Percentiles rank a stretch among this genome's conserved stretches.
Conservation (phyloP, 2,888 invertebrate species). For the Liposcelis brunnea region DNA sequence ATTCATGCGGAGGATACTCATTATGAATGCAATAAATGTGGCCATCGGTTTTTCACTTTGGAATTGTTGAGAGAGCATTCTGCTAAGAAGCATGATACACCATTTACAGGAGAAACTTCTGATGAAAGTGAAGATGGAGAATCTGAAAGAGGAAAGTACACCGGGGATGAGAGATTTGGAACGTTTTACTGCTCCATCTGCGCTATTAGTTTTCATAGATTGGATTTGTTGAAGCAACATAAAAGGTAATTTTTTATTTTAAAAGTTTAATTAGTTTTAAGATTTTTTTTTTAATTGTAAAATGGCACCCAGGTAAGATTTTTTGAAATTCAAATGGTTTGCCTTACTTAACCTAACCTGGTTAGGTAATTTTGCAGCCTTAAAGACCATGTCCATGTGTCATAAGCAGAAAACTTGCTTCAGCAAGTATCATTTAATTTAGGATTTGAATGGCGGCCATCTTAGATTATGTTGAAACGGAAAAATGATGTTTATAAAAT, state of each 20-base stretch:
- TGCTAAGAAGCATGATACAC: slow-evolving; percentile 35
- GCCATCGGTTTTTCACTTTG: slow-evolving; percentile 64
- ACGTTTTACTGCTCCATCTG: slow-evolving; percentile 45
- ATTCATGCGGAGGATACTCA: slow-evolving; percentile 67
- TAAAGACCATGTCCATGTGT: not conserved
- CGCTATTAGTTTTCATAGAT: slow-evolving; percentile 60
- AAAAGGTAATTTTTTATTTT: slow-evolving; percentile 28
- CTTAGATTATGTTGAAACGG: too few relatives aligned
- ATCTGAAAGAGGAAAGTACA: slow-evolving; percentile 33
- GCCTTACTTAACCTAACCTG: not conserved
- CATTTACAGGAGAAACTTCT: slow-evolving; percentile 22
- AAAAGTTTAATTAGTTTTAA: not conserved
- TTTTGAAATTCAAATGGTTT: not conserved
- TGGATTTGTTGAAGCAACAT: slow-evolving; percentile 56
- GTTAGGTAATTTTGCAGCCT: not conserved
- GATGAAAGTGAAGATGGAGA: slow-evolving; percentile 41
- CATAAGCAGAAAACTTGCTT: too few relatives aligned
- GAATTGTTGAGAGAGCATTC: slow-evolving; percentile 40
- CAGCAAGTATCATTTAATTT: too few relatives aligned
- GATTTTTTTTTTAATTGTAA: too few relatives aligned
- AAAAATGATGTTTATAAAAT: too few relatives aligned
- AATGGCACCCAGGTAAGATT: too few relatives aligned
- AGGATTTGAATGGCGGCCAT: too few relatives aligned
- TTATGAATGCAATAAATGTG: slow-evolving; percentile 59
- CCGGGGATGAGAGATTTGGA: slow-evolving; percentile 26